Base-by-base conservation (phyloP, 1,140 invertebrate species). In the Drosophila varians region DNA sequence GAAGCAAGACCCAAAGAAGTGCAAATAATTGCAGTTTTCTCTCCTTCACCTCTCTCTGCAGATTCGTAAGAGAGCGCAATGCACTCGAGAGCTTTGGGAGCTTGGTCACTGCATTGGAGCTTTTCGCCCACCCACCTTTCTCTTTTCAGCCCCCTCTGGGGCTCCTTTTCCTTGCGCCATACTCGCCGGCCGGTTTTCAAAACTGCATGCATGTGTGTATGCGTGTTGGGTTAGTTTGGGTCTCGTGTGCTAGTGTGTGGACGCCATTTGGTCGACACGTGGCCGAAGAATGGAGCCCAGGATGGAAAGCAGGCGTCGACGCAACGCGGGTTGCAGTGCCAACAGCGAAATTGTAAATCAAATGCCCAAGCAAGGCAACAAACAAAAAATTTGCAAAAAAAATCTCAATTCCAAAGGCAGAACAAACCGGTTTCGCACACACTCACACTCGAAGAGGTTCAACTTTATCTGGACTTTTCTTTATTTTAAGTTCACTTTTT, bases 401-500 rank as follows among this genome's bases (percentile, higher is more conserved):
- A 52, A 74, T 55, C 64, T 53, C 49, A 19, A 47, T 25, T 66
- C 23, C 40, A 26, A 47, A 74, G 54, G 61, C 78, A 69, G 61
- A 60, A 65, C 45, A 74, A 86, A 86, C 82, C 82, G 82, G 82
- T 86, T 86, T 87, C 19, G 25, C 46, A 51, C 34, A 49, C 47
- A 34, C 42, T 45, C 58, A 48, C 53, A 61, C 21, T 21, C 14
- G 38, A 42, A 53, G 19, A 14, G 4, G 19, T 58, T 56, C 64
- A 76, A 86, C 72, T 76, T 86, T 87, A 82, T 80, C 76, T 87
- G 77, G 82, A 86, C 82, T 86, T 86, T 87, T 87, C 77, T 70
- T 86, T 87, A 80, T 82, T 82, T 86, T 86, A 86, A 87, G 82
- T 86, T 86, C 74, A 86, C 83, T 86, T 86, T 74, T 86, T 87